Evolutionary conservation across 2,113 vertebrate genomes (phyloP).

Genomic region (Nesoenas mayeri): DNA sequence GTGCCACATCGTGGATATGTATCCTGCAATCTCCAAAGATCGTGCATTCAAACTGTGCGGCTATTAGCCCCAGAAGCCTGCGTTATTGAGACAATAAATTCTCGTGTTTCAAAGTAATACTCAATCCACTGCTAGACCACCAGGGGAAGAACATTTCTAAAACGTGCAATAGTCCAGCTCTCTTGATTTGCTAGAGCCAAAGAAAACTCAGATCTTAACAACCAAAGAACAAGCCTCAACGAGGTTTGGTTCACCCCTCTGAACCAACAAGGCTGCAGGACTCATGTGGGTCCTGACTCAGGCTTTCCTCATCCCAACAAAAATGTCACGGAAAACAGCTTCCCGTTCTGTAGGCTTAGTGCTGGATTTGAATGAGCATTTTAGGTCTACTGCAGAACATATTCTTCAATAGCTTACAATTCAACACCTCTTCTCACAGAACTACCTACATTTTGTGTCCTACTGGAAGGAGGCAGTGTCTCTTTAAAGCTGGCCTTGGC

Average conservation of each 20-base stretch:
- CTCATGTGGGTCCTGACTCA: not conserved
- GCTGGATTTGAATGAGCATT: not conserved
- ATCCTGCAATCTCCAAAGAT: not conserved
- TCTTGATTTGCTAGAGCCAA: slow-evolving; percentile 47
- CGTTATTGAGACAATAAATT: slow-evolving; percentile 74
- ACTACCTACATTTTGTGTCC: not conserved
- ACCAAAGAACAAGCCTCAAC: slow-evolving; percentile 3
- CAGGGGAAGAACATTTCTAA: slow-evolving; percentile 59
- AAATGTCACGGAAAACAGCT: not conserved
- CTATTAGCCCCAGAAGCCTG: slow-evolving; percentile 35
- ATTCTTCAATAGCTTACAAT: not conserved
- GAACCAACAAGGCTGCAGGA: slow-evolving; percentile 44
- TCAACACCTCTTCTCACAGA: not conserved
- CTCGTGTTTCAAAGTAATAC: slow-evolving; percentile 64
- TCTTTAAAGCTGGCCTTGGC: not conserved
- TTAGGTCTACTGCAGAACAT: not conserved
- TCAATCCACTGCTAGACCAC: slow-evolving; percentile 57
- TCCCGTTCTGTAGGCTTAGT: not conserved
- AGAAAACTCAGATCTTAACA: slow-evolving; percentile 61
- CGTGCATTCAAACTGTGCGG: not conserved
- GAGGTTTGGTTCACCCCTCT: not conserved
- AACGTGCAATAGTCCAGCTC: slow-evolving; percentile 22
- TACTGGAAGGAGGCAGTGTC: not conserved
- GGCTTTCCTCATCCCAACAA: not conserved
- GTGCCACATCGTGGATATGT: not conserved